Conservation (phyloP, 2,888 invertebrate species). For the Elegia similella region DNA sequence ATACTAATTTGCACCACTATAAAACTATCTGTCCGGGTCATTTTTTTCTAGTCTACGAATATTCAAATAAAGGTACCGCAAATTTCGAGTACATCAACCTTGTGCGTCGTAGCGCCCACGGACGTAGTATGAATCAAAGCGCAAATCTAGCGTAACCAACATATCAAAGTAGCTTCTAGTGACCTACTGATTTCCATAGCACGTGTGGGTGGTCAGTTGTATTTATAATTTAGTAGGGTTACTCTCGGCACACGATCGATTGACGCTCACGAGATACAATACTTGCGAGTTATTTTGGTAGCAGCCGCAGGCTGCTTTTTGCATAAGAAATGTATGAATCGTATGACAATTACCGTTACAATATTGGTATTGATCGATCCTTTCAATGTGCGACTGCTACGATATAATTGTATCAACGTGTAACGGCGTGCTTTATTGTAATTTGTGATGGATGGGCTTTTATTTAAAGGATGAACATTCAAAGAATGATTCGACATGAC, state of each 20-base stretch:
- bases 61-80: conserved; percentile 77
- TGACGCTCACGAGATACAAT: conserved; percentile 22
- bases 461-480: not conserved
- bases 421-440: not conserved
- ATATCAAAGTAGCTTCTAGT: conserved; percentile 61
- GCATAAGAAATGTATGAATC: conserved; percentile 1
- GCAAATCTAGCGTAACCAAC: conserved; percentile 54
- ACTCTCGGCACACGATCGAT: conserved; percentile 21
- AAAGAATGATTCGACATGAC: too few species aligned
- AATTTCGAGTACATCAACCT: conserved; percentile 77
- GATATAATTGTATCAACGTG: not conserved
- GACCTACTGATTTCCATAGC: conserved; percentile 78
- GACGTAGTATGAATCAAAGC: conserved; percentile 43
- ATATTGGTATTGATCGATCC: conserved; percentile 11
- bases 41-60: conserved; percentile 69
- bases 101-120: conserved; percentile 63
- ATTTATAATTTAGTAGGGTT: conserved; percentile 28
- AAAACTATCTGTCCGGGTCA: conserved; percentile 67
- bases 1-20: conserved; percentile 70
- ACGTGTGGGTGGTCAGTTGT: conserved; percentile 54
- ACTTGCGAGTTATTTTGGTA: conserved; percentile 11
- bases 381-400: not conserved
- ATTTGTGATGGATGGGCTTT: not conserved
- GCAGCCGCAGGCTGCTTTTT: conserved; percentile 10
- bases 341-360: conserved; percentile 11